phyloP scores from a whole-genome alignment of 2,888 invertebrate species.

The Agrotis exclamationis region DNA sequence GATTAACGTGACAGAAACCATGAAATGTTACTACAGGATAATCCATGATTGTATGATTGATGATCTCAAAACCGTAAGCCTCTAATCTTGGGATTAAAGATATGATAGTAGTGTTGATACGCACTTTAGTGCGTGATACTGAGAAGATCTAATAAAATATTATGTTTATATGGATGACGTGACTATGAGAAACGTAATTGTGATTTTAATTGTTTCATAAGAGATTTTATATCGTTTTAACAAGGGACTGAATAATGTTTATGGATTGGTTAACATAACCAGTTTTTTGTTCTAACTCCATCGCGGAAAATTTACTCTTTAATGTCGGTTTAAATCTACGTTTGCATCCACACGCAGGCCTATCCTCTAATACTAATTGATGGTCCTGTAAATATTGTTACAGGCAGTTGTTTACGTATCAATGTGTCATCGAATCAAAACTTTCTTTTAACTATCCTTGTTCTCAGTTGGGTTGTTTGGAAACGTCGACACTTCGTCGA shows the following conservation, averaged over 20 bases:
- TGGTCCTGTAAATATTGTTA: too few species aligned
- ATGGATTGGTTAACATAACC: constrained; percentile 11
- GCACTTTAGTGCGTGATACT: constrained; percentile 26
- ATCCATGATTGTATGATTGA: constrained; percentile 35
- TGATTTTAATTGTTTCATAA: constrained; percentile 20
- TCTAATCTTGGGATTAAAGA: constrained; percentile 41
- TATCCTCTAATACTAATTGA: not conserved
- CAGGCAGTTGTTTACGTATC: not conserved
- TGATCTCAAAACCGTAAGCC: constrained; percentile 33
- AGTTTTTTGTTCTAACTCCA: too few species aligned
- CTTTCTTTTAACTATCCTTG: too few species aligned
- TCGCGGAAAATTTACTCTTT: not conserved
- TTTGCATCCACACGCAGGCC: too few species aligned
- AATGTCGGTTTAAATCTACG: not conserved
- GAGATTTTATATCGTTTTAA: constrained; percentile 10
- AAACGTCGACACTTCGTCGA: too few species aligned
- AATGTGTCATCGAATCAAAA: too few species aligned
- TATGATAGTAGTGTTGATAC: constrained; percentile 25
- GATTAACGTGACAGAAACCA: not conserved
- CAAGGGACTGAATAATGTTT: constrained; percentile 10
- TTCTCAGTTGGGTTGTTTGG: too few species aligned
- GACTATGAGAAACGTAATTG: constrained; percentile 24
- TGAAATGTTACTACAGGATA: constrained; percentile 20
- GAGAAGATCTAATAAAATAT: not conserved
- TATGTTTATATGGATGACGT: constrained; percentile 7